Evolutionary conservation across 2,113 vertebrate genomes (phyloP), one percentile per base, ranked within the genome.

Genomic region (Mesembrinibis cayennensis): DNA sequence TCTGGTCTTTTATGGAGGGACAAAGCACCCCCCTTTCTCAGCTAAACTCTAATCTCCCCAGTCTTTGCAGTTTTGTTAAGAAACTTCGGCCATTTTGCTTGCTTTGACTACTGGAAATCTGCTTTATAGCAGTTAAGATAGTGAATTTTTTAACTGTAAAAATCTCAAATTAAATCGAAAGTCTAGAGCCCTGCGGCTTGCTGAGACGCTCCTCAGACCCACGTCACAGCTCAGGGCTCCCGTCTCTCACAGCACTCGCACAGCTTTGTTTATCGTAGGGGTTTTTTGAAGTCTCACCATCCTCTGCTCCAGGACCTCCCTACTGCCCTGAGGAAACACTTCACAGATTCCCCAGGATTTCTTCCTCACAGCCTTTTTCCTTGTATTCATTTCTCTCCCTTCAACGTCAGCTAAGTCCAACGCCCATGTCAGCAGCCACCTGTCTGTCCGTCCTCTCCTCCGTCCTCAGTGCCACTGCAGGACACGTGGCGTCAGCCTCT

Each of bases 171-270:
- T 50, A 63, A 82, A 73, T 59, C 17, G 47, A 11, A 80, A 69
- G n/a, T 40, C 53, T 16, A 23, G 7, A 91, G 40, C 45, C 13
- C 9, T 36, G 23, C 38, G 59, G 29, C 26, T 65, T 72, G 19
- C 58, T 66, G 44, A 73, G 49, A 67, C 93, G 16, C 21, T 58
- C 23, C 56, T 55, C 34, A 74, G 78, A 66, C 30, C 20, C 45
- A 78, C 0, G 0, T 34, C 27, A 21, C 38, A 79, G 44, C 22
- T 13, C 63, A 69, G 34, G 45, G 67, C 10, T 89, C 66, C 25
- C 1, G 1, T 25, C 56, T 90, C 85, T 22, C 4, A 0, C 47
- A 70, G 47, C 18, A 13, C 11, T 40, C 6, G 0, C 30, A 36
- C 38, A 66, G 69, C 23, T 76, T 66, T 55, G 12, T 59, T 84